Percentiles rank a stretch among this genome's conserved stretches.
These are phyloP conservation scores for Nudaria mundana DNA, from an alignment of 2,888 invertebrate species.

Conservation along the genomic window DNA sequence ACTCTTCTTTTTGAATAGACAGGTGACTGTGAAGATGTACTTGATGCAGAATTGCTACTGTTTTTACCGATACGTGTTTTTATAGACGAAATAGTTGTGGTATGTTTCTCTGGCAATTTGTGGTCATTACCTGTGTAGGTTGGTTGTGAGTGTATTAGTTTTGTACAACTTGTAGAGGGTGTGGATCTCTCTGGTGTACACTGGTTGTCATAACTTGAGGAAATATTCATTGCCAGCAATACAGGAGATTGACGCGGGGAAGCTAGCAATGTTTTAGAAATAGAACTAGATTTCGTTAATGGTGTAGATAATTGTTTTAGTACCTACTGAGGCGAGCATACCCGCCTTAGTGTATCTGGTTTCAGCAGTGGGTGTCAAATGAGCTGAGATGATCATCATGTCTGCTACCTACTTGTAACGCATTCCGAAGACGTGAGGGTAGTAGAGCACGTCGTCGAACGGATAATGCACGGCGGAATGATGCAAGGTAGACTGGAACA, in stretches of 20 bases:
- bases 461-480: constrained; percentile 1
- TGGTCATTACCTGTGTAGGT: background rate
- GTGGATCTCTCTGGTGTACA: background rate
- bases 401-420: constrained; percentile 17
- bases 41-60: background rate
- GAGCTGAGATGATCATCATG: too few relatives aligned
- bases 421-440: constrained; percentile 4
- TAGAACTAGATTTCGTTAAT: background rate
- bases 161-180: background rate
- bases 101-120: background rate
- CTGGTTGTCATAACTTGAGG: too few relatives aligned
- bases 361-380: too few relatives aligned
- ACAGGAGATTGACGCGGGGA: background rate
- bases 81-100: background rate
- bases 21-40: background rate
- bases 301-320: background rate
- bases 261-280: background rate
- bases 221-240: background rate
- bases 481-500: constrained; percentile 36
- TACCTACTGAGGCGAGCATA: too few relatives aligned
- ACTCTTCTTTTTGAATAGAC: background rate
- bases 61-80: too few relatives aligned
- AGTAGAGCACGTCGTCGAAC: constrained; percentile 10
- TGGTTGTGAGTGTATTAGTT: background rate
- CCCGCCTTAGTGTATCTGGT: too few relatives aligned